phyloP scores from a whole-genome alignment of 1,140 invertebrate genomes.

The Homarus americanus region DNA sequence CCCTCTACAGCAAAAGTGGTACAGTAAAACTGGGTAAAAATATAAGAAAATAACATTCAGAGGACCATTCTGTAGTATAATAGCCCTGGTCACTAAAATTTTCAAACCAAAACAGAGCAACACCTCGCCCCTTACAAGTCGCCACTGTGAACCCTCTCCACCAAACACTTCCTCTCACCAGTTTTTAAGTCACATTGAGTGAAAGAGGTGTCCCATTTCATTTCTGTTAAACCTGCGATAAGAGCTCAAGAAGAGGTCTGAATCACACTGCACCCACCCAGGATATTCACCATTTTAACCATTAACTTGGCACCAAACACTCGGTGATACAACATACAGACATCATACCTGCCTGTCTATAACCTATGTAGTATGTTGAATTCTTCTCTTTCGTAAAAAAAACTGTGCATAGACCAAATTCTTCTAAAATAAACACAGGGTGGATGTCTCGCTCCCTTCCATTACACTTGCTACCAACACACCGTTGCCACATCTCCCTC shows the following conservation, averaged over 20 bases:
- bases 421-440: conserved; percentile 1
- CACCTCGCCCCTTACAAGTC: neutral
- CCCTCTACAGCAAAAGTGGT: too few species aligned
- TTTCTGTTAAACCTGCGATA: neutral
- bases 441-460: conserved; percentile 5
- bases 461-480: conserved; percentile 21
- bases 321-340: neutral
- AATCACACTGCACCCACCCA: neutral
- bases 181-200: neutral
- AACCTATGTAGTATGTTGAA: neutral
- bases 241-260: neutral
- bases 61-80: too few species aligned
- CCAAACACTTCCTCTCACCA: neutral
- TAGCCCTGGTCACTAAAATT: neutral
- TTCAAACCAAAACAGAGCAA: neutral
- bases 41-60: too few species aligned
- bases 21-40: too few species aligned
- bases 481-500: conserved; percentile 16
- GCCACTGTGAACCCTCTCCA: neutral
- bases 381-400: neutral
- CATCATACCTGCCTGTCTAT: conserved; percentile 9
- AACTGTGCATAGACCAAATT: neutral
- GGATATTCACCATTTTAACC: neutral
- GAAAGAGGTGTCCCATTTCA: neutral
- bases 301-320: neutral